Conservation (phyloP, 2,888 invertebrate genomes). For the Dicyrtoma fusca region DNA sequence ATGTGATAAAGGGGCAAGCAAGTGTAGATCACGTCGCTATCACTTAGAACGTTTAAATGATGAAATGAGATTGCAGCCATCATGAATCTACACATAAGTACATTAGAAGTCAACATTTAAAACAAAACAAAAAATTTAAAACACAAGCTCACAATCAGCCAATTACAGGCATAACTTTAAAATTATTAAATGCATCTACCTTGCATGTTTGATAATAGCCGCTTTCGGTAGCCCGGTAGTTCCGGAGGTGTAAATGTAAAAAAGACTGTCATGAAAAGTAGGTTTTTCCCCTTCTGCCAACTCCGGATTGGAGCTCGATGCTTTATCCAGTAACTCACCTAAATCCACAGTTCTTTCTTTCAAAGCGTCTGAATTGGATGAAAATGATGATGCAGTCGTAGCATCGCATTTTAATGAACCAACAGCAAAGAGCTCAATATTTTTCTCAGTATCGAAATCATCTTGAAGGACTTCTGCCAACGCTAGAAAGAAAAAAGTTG, state of each 20-base stretch:
- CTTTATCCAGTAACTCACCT: no score
- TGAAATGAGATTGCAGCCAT: conserved; percentile 23
- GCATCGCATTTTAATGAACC: no score
- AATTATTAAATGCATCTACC: conserved; percentile 68
- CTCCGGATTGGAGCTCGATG: no score
- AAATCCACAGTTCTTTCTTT: no score
- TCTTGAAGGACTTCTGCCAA: conserved; percentile 1
- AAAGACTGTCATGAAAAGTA: conserved; percentile 2
- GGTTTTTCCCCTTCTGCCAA: not conserved
- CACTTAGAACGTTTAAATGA: conserved; percentile 6
- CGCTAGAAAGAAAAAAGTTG: not conserved
- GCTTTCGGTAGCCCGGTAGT: conserved; percentile 98
- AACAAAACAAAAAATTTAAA: not conserved
- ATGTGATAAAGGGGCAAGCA: conserved; percentile 31
- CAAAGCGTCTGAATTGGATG: no score
- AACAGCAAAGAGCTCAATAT: not conserved
- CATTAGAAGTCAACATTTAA: not conserved
- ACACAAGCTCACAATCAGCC: no score
- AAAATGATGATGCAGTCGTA: no score
- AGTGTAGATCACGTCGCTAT: conserved; percentile 26
- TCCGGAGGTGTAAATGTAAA: conserved; percentile 92
- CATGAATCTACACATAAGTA: conserved; percentile 20
- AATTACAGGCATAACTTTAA: not conserved
- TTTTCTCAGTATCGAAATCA: not conserved
- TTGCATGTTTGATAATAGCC: conserved; percentile 91